Evolutionary conservation across 2,888 invertebrate genomes (phyloP).

Genomic region (Phaedon cochleariae): DNA sequence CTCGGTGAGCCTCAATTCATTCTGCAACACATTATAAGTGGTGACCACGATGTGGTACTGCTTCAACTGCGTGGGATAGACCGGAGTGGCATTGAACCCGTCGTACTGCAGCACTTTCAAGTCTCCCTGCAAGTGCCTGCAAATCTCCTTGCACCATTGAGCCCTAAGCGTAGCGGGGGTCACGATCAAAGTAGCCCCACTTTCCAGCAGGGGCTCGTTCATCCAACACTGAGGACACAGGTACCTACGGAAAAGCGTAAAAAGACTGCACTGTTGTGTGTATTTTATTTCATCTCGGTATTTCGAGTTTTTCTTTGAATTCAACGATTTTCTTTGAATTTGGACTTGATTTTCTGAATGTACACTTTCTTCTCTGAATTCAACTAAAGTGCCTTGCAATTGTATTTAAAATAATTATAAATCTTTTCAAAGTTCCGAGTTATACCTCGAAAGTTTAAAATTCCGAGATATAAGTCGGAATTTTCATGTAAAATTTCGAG

Average conservation of each 20-base stretch:
- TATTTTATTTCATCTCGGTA: too few species aligned
- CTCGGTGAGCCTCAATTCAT: conserved; percentile 70
- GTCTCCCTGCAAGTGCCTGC: conserved; percentile 66
- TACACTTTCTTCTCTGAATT: too few species aligned
- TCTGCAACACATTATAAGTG: conserved; percentile 72
- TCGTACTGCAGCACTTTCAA: conserved; percentile 67
- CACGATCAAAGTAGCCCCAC: conserved; percentile 76
- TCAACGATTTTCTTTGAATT: too few species aligned
- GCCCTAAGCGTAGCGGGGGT: conserved; percentile 72
- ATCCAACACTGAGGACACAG: conserved; percentile 75
- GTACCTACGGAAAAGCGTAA: conserved; percentile 62
- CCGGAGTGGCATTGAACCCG: conserved; percentile 62
- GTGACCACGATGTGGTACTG: conserved; percentile 77
- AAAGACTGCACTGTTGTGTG: too few species aligned
- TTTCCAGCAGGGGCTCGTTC: conserved; percentile 63
- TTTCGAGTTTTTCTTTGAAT: too few species aligned
- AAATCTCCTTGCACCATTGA: conserved; percentile 79
- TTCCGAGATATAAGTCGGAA: too few species aligned
- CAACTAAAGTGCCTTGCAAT: too few species aligned
- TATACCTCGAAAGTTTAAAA: too few species aligned
- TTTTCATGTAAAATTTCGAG: too few species aligned
- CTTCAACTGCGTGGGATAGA: conserved; percentile 71
- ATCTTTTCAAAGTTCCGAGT: too few species aligned
- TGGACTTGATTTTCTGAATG: too few species aligned
- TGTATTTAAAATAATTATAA: too few species aligned